Conservation (phyloP, 2,113 vertebrate genomes). For the Nesogale talazaci region DNA sequence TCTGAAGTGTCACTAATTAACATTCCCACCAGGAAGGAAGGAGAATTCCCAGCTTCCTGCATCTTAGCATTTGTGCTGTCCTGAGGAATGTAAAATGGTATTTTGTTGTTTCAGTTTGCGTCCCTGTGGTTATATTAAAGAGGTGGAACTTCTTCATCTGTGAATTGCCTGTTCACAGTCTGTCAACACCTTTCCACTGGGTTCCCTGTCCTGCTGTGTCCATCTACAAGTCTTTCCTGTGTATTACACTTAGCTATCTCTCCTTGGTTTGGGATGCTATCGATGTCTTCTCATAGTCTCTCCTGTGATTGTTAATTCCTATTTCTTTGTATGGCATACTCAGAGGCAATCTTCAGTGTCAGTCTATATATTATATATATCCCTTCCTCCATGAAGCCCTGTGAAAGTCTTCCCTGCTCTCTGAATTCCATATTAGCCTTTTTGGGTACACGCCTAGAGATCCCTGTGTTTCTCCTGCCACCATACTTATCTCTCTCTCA, state of each 20-base stretch:
- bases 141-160: not conserved
- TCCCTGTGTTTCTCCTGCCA: too few species aligned
- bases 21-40: not conserved
- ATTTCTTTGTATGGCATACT: not conserved
- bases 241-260: not conserved
- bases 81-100: not conserved
- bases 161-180: not conserved
- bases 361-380: not conserved
- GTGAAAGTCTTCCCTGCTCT: not conserved
- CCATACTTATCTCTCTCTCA: not conserved
- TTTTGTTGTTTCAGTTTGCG: not conserved
- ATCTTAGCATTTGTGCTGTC: not conserved
- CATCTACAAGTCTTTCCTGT: too few species aligned
- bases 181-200: not conserved
- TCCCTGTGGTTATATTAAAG: conserved; percentile 8
- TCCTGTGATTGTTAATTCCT: not conserved
- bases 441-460: not conserved
- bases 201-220: not conserved
- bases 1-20: not conserved
- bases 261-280: not conserved
- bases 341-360: not conserved
- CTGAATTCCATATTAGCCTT: not conserved
- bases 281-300: not conserved
- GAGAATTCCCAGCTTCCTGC: not conserved
- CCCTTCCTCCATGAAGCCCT: not conserved